Base-by-base conservation (phyloP, 1,140 invertebrate species). In the Elysia chlorotica region DNA sequence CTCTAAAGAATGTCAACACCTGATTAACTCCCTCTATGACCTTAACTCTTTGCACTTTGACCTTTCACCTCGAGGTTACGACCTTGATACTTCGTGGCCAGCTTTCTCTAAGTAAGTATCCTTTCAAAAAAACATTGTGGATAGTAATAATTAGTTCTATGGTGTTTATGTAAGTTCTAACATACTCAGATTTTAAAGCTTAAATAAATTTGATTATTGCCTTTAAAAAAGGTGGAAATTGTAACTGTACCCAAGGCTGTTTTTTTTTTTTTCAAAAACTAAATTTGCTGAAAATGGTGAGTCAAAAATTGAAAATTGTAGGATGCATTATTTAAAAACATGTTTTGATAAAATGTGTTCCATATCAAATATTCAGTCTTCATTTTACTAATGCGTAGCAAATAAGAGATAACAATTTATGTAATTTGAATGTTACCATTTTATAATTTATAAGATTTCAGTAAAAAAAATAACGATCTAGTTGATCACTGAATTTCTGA, bases 41-140 rank as follows among this genome's bases (percentile, higher is more conserved):
- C 82, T 89, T 25, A 88, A 86, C 74, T 87, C 88, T 48, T 48
- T 89, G n/a, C 78, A 87, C 66, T 89, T 89, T 84, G 88, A 89
- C 79, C 82, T 89, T 72, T 81, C 83, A 65, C 82, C 88, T 53
- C 74, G 80, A 75, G 85, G 87, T 71, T 86, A 87, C 78, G 88
- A 89, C 77, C 82, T 89, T 56, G 89, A 89, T 73, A 83, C 82
- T 69, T 78, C 82, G 17, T 89, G 88, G 88, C 89, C 89, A 5
- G 85, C 86, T 63, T 89, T 89, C 83, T 83, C 87, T 61, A 87
- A 85, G 88, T 89, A 78, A n/a, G n/a, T n/a, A n/a, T n/a, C n/a
- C n/a, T n/a, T n/a, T n/a, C n/a, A n/a, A n/a, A n/a, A n/a, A n/a
- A n/a, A n/a, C n/a, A n/a, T n/a, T n/a, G n/a, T n/a, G n/a, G n/a